Percentiles rank a stretch among this genome's conserved stretches.
These are phyloP conservation scores for Brachylomia viminalis DNA, from an alignment of 2,888 invertebrate genomes.

Conservation along the genomic window DNA sequence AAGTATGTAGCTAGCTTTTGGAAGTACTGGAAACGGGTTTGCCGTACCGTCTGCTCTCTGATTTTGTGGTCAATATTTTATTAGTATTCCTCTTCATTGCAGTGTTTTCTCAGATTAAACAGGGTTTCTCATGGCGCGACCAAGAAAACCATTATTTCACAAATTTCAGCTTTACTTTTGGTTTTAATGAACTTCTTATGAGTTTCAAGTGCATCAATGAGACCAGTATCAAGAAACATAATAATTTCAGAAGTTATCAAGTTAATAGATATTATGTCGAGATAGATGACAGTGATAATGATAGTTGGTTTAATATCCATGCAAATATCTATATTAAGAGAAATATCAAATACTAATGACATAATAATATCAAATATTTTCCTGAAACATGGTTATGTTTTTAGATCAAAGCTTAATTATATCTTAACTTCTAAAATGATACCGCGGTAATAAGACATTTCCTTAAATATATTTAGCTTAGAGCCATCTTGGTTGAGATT, in stretches of 20 bases:
- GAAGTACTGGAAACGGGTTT: conserved; percentile 28
- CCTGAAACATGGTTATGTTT: conserved; percentile 22
- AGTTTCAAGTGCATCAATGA: background rate
- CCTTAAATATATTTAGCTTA: conserved; percentile 39
- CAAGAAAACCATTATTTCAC: background rate
- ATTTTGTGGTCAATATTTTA: conserved; percentile 51
- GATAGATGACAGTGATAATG: background rate
- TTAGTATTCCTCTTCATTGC: conserved; percentile 29
- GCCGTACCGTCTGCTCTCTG: conserved; percentile 19
- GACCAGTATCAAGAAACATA: background rate
- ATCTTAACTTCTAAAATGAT: conserved; percentile 34
- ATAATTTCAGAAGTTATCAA: background rate
- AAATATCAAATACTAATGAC: background rate
- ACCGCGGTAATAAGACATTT: conserved; percentile 44
- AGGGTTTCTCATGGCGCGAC: background rate
- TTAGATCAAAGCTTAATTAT: conserved; percentile 57
- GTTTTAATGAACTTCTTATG: background rate
- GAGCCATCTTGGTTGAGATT: conserved; percentile 20
- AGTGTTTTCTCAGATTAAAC: conserved; percentile 10
- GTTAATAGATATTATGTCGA: background rate
- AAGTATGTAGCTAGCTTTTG: conserved; percentile 29
- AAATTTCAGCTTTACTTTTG: background rate
- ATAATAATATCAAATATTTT: conserved; percentile 37
- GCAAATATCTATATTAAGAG: background rate
- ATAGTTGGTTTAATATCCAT: background rate